Conservation (phyloP, 2,888 invertebrate genomes). For the Yponomeuta sedellus region DNA sequence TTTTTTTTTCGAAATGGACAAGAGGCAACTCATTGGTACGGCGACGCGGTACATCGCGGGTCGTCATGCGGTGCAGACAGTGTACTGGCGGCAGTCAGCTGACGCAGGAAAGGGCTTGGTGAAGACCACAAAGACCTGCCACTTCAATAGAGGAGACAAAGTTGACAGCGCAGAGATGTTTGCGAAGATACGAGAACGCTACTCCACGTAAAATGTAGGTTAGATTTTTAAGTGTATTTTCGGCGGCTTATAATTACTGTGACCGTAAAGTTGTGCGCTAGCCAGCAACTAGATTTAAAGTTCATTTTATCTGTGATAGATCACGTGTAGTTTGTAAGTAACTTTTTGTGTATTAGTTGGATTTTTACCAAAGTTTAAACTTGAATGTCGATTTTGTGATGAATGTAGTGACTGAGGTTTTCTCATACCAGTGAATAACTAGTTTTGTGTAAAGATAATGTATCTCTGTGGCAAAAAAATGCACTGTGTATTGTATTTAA, state of each 20-base stretch:
- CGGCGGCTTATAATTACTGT: neutral
- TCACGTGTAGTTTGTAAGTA: neutral
- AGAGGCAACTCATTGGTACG: conserved; percentile 78
- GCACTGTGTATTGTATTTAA: too few species aligned
- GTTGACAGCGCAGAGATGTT: conserved; percentile 68
- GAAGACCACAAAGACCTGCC: conserved; percentile 75
- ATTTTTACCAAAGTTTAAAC: too few species aligned
- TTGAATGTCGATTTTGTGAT: too few species aligned
- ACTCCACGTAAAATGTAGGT: conserved; percentile 28
- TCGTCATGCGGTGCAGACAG: conserved; percentile 84
- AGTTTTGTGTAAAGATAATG: too few species aligned
- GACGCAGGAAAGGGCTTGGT: conserved; percentile 66
- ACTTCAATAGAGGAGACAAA: conserved; percentile 73
- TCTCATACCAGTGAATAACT: too few species aligned
- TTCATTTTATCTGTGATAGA: neutral
- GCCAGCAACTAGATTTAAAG: neutral
- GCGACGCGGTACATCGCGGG: conserved; percentile 84
- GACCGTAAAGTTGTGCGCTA: neutral
- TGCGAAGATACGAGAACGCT: conserved; percentile 59
- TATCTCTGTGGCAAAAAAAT: too few species aligned
- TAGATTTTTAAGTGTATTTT: neutral
- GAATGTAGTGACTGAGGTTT: too few species aligned
- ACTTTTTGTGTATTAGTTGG: too few species aligned
- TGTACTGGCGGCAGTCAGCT: conserved; percentile 82
- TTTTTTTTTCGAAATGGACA: conserved; percentile 46